phyloP scores from a whole-genome alignment of 2,797 vertebrate genomes.

The Etheostoma nigrum region DNA sequence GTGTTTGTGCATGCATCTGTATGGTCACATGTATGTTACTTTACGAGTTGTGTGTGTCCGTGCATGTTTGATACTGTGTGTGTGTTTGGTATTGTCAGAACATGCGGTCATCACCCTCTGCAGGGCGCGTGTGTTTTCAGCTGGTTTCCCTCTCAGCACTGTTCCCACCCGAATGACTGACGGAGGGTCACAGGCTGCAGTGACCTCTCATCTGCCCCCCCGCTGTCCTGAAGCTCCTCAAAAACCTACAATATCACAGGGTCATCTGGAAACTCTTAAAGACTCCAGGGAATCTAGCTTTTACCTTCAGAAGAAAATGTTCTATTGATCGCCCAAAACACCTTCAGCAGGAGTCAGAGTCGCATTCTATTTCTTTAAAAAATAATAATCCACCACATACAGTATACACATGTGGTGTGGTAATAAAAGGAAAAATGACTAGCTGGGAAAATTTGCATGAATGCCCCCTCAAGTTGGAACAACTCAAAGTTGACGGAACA shows the following conservation, averaged over 20 bases:
- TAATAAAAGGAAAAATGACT: too few relatives aligned
- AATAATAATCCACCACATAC: neutral
- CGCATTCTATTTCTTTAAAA: neutral
- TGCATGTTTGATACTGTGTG: conserved; percentile 19
- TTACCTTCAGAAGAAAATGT: neutral
- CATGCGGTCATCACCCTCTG: conserved; percentile 60
- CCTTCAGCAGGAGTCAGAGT: neutral
- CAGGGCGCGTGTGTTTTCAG: conserved; percentile 70
- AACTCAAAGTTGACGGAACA: too few relatives aligned
- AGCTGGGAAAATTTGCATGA: too few relatives aligned
- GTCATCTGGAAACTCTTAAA: conserved; percentile 17
- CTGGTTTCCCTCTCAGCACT: conserved; percentile 54
- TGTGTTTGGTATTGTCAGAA: conserved; percentile 26
- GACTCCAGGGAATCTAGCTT: conserved; percentile 4
- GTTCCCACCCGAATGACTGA: conserved; percentile 48
- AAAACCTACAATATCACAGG: conserved; percentile 29
- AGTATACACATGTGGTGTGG: neutral
- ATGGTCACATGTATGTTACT: conserved; percentile 12
- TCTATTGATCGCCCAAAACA: neutral
- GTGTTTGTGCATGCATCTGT: neutral
- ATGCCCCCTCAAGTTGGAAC: too few relatives aligned
- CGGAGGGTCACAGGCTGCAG: conserved; percentile 47
- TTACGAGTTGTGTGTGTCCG: neutral
- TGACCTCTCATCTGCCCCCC: conserved; percentile 57
- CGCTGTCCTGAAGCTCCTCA: conserved; percentile 27